These are phyloP conservation scores for Vanessa tameamea DNA, from an alignment of 1,140 invertebrate genomes.

Conservation along the genomic window DNA sequence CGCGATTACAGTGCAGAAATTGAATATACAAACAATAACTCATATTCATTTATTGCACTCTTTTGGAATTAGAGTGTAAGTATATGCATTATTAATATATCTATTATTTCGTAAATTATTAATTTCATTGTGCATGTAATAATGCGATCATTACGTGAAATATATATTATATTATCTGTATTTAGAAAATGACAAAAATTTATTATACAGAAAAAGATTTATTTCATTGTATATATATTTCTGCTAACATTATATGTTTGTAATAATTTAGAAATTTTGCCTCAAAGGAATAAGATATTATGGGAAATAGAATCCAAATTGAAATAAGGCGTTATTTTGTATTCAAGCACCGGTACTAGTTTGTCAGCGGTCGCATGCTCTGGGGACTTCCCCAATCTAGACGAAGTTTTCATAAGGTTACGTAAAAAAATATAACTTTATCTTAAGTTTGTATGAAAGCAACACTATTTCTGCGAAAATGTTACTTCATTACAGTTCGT, in stretches of 20 bases:
- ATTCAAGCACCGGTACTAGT: background rate
- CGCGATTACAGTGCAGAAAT: too few species aligned
- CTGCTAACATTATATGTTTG: background rate
- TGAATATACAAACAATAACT: too few species aligned
- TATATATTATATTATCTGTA: too few species aligned
- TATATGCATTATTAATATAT: too few species aligned
- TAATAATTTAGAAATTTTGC: background rate
- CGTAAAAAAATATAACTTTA: background rate
- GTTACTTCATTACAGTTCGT: background rate
- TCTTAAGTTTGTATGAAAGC: background rate
- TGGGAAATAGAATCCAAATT: slow-evolving; percentile 1
- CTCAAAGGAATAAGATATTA: slow-evolving; percentile 7
- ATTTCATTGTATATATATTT: background rate
- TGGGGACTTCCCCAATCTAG: background rate
- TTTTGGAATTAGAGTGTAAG: too few species aligned
- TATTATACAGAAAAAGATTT: background rate
- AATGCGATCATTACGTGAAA: too few species aligned
- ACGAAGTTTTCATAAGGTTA: slow-evolving; percentile 5
- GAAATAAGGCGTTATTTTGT: slow-evolving; percentile 1
- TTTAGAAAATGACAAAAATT: too few species aligned
- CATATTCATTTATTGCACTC: too few species aligned
- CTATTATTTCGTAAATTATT: too few species aligned
- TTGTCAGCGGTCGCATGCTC: slow-evolving; percentile 4
- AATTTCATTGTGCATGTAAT: too few species aligned
- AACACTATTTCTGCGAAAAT: background rate